Evolutionary conservation across 2,888 invertebrate species (phyloP), one percentile per base, ranked within the genome.

Genomic region (Frankliniella intonsa): DNA sequence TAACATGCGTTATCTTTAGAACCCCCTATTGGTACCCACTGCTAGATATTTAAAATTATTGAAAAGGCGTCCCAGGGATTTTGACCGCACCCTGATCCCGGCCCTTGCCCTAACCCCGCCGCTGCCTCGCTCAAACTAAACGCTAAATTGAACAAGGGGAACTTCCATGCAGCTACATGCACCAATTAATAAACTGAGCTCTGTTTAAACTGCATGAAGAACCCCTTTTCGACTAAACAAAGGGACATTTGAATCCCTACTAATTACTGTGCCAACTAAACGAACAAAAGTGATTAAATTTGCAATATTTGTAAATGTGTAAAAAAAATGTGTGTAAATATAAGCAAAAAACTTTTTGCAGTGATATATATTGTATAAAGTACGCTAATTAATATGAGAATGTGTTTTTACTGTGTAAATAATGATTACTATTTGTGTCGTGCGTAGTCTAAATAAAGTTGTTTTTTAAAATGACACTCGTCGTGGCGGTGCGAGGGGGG

Each of bases 321-420:
- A 22, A 22, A 76, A 76, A 65, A 76, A 76, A 76, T 76, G 69
- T 76, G 69, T 76, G 69, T 76, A 76, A 76, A 76, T 76, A 76
- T 76, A 76, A 76, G 69, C 69, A 76, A 76, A 76, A 76, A 76
- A 12, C 55, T 76, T 76, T 76, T 76, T 76, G 69, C 69, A 76
- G 69, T 76, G 69, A 76, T 76, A 76, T 76, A 76, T 76, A 76
- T 76, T 76, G 69, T 76, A 76, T 76, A 76, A 76, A 76, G 69
- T 76, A 76, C 12, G 69, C 69, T 76, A 76, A 76, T 76, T 76
- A 76, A 76, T 76, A 76, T 76, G 69, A 25, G 25, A 76, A 76
- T 76, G 69, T 76, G 69, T 76, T 76, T 76, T 76, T 76, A 76
- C 69, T 76, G 69, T 76, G 69, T 76, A 76, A 76, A 76, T 76